These are phyloP conservation scores for Cerastis rubricosa DNA, from an alignment of 2,888 invertebrate genomes.

Conservation along the genomic window DNA sequence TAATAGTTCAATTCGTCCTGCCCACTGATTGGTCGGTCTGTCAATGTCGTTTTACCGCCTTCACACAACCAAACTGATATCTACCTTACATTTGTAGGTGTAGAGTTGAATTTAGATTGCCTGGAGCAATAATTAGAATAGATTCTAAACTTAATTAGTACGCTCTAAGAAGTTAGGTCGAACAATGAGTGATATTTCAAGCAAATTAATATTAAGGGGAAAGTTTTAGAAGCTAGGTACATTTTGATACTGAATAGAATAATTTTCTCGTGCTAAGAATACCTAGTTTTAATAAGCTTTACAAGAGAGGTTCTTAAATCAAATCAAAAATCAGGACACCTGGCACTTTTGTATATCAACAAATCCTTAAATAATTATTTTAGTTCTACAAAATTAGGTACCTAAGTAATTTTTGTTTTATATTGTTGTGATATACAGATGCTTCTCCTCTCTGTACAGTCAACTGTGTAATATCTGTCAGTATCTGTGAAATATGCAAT, in stretches of 20 bases:
- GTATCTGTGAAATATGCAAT: no score
- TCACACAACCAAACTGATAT: constrained; percentile 18
- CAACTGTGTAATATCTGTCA: no score
- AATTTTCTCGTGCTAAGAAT: neutral
- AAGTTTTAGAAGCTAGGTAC: constrained; percentile 14
- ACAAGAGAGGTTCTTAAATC: no score
- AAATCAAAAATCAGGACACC: no score
- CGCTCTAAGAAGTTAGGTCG: constrained; percentile 54
- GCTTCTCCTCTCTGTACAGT: no score
- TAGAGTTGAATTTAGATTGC: constrained; percentile 25
- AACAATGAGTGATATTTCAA: constrained; percentile 54
- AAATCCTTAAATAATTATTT: no score
- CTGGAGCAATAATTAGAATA: constrained; percentile 53
- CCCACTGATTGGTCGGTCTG: constrained; percentile 74
- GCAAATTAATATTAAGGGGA: constrained; percentile 25
- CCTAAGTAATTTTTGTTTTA: neutral
- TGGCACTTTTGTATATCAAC: no score
- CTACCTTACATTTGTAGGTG: neutral
- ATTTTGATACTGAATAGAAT: neutral
- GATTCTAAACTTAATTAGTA: constrained; percentile 64
- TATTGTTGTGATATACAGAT: no score
- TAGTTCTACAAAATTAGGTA: neutral
- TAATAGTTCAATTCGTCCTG: constrained; percentile 74
- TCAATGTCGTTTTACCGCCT: constrained; percentile 70
- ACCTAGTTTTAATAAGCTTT: neutral